These are phyloP conservation scores for Diaperis boleti DNA, from an alignment of 2,888 invertebrate genomes.

Conservation along the genomic window DNA sequence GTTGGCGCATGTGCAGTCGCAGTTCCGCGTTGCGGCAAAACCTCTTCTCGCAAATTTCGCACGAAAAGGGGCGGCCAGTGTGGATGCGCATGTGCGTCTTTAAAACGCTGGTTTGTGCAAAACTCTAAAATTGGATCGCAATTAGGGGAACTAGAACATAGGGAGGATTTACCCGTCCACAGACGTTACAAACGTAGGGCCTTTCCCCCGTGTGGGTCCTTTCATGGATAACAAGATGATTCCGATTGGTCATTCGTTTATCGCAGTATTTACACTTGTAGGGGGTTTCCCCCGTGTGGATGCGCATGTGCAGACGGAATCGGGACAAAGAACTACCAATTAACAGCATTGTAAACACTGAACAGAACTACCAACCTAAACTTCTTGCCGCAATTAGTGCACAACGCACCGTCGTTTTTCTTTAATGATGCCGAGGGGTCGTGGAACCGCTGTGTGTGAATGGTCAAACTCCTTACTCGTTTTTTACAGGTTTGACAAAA, in stretches of 20 bases:
- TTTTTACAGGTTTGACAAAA: slow-evolving; percentile 51
- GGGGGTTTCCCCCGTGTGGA: slow-evolving; percentile 59
- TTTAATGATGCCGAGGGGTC: slow-evolving; percentile 1
- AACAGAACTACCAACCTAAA: slow-evolving; percentile 49
- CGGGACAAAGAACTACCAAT: slow-evolving; percentile 39
- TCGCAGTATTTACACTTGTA: slow-evolving; percentile 59
- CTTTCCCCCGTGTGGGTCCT: slow-evolving; percentile 59
- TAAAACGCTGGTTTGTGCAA: slow-evolving; percentile 59
- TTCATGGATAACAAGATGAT: slow-evolving; percentile 56
- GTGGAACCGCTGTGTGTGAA: slow-evolving; percentile 37
- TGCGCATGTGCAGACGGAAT: slow-evolving; percentile 55
- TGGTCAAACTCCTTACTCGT: slow-evolving; percentile 48
- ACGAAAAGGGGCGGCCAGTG: slow-evolving; percentile 59
- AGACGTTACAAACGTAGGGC: slow-evolving; percentile 58
- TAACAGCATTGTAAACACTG: not conserved
- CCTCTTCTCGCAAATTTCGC: slow-evolving; percentile 59
- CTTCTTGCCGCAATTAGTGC: slow-evolving; percentile 58
- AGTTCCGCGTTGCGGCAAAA: slow-evolving; percentile 61
- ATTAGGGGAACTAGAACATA: not conserved
- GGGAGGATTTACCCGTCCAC: slow-evolving; percentile 54
- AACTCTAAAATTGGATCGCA: slow-evolving; percentile 47
- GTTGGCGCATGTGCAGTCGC: slow-evolving; percentile 59
- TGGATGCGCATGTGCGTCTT: slow-evolving; percentile 61
- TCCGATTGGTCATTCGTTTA: slow-evolving; percentile 52
- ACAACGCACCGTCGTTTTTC: slow-evolving; percentile 46